These are phyloP conservation scores for Crypturellus undulatus DNA, from an alignment of 2,113 vertebrate genomes.

Conservation along the genomic window DNA sequence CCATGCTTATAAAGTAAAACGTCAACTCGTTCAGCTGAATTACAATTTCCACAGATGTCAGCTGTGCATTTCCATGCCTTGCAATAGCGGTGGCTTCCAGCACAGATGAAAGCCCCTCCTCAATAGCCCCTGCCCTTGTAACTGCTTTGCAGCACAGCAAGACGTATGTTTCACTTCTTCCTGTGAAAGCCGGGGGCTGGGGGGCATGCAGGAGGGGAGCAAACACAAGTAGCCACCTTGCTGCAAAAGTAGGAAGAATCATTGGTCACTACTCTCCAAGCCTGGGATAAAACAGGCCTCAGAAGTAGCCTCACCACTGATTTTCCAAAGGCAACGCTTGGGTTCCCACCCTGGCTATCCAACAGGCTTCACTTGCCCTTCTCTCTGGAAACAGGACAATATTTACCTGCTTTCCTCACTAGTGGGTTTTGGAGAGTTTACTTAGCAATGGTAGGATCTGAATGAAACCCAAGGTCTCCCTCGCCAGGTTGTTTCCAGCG, in stretches of 20 bases:
- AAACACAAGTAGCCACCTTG: not conserved
- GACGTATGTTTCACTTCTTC: not conserved
- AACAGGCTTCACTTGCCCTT: not conserved
- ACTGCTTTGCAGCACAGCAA: not conserved
- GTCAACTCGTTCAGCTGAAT: not conserved
- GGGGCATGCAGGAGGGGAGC: not conserved
- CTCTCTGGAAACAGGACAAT: not conserved
- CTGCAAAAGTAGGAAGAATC: not conserved
- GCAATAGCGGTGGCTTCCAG: not conserved
- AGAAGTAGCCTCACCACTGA: not conserved
- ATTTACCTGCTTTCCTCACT: not conserved
- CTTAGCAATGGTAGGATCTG: not conserved
- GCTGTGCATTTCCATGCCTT: not conserved
- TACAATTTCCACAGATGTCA: not conserved
- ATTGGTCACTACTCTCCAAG: not conserved
- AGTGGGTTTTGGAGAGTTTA: conserved; percentile 5
- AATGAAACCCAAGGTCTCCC: conserved; percentile 1
- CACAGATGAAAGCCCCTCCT: not conserved
- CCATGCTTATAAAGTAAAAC: not conserved
- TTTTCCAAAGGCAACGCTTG: not conserved
- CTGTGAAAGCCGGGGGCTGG: not conserved
- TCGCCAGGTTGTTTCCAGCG: not conserved
- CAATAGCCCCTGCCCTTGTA: not conserved
- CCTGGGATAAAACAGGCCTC: not conserved
- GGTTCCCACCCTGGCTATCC: not conserved